phyloP scores from a whole-genome alignment of 2,113 vertebrate genomes.

The Lipophrys pholis region DNA sequence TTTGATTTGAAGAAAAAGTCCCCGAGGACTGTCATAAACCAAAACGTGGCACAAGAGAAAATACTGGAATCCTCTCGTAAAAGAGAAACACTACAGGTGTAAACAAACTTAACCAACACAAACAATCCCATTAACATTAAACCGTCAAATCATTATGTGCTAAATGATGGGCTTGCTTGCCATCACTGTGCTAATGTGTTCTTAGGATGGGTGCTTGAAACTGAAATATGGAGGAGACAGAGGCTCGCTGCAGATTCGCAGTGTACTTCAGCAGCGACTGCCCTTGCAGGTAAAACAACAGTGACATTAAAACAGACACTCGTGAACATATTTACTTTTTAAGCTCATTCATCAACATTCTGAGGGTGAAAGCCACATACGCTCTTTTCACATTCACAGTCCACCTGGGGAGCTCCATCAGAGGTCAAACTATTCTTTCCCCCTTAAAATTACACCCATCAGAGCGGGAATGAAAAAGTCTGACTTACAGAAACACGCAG shows the following conservation, averaged over 20 bases:
- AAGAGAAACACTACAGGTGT: neutral
- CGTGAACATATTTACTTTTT: constrained; percentile 4
- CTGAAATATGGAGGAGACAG: neutral
- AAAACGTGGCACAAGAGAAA: neutral
- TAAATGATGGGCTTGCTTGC: neutral
- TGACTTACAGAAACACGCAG: constrained; percentile 28
- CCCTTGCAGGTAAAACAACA: neutral
- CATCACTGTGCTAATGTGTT: neutral
- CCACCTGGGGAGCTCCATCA: constrained; percentile 6
- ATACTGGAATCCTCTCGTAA: neutral
- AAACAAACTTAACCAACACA: neutral
- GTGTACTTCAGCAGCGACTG: neutral
- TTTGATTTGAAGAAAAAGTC: neutral
- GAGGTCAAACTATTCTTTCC: constrained; percentile 45
- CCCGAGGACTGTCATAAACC: neutral
- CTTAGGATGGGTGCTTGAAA: neutral
- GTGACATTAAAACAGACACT: neutral
- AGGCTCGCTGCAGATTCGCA: neutral
- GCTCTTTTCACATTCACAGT: neutral
- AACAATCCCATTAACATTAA: neutral
- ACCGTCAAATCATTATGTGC: constrained; percentile 3
- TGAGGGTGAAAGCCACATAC: neutral
- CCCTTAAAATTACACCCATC: constrained; percentile 37
- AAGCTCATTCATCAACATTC: constrained; percentile 17
- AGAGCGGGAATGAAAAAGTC: constrained; percentile 38